A percentile compares a stretch with the other conserved stretches of the same genome.
Evolutionary conservation across 2,888 invertebrate species (phyloP).

Genomic region (Tanypteryx hageni): DNA sequence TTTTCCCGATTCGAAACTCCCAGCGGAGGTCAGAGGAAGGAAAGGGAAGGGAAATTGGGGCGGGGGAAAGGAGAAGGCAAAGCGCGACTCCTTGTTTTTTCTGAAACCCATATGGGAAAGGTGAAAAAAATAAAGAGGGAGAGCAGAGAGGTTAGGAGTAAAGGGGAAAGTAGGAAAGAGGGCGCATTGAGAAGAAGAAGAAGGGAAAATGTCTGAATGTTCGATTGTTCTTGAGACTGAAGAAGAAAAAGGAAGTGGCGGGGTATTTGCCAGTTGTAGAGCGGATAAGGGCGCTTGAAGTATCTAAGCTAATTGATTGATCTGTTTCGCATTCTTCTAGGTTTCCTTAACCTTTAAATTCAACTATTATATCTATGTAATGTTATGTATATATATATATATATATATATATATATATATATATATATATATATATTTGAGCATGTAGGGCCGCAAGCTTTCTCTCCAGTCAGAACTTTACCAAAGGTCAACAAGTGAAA

Average conservation of each 20-base stretch:
- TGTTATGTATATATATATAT: too few species aligned
- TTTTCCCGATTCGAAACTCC: not conserved
- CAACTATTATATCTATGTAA: too few species aligned
- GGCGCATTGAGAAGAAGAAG: too few species aligned
- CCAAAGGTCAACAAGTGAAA: too few species aligned
- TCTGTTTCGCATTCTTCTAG: not conserved
- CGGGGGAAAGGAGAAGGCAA: not conserved
- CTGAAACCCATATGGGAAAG: conserved; percentile 19
- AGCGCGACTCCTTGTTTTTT: not conserved
- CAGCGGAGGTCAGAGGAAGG: not conserved
- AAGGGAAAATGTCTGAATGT: too few species aligned
- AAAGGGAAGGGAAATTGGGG: not conserved
- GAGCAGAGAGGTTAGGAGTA: not conserved
- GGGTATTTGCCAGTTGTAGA: not conserved
- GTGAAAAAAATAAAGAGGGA: not conserved
- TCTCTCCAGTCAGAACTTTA: too few species aligned
- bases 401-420: too few species aligned
- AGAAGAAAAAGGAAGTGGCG: not conserved
- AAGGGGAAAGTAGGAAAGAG: too few species aligned
- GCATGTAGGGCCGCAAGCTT: too few species aligned
- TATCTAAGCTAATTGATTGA: conserved; percentile 37
- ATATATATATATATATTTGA: too few species aligned
- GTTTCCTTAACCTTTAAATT: too few species aligned
- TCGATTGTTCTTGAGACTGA: not conserved
- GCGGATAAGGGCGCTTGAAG: conserved; percentile 4